A percentile compares a stretch with the other conserved stretches of the same genome.
Evolutionary conservation across 2,888 invertebrate species (phyloP).

Genomic region (Pollenia amentaria): DNA sequence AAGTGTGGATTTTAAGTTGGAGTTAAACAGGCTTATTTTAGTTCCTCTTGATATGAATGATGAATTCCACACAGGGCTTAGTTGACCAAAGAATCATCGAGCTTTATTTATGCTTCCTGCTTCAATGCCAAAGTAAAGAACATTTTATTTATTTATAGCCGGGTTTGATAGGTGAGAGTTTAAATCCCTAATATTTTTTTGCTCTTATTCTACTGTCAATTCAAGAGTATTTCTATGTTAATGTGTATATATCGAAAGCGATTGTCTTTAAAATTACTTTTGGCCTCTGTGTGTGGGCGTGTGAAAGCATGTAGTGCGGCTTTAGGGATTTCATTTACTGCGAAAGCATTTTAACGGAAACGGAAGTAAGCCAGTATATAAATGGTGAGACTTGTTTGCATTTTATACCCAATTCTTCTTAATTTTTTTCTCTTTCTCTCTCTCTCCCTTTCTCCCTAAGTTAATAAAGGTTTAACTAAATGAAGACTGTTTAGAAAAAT

Average conservation of each 20-base stretch:
- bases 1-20: too few species aligned
- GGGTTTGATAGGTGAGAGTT: too few species aligned
- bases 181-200: background rate
- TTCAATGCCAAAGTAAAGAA: too few species aligned
- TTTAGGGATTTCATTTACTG: slow-evolving; percentile 17
- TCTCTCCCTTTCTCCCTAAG: background rate
- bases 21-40: too few species aligned
- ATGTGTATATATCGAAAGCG: background rate
- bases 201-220: background rate
- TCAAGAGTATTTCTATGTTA: too few species aligned
- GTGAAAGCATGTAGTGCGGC: background rate
- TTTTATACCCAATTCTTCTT: slow-evolving; percentile 8
- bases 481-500: slow-evolving; percentile 31
- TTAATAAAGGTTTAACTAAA: slow-evolving; percentile 34
- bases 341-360: slow-evolving; percentile 22
- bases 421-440: background rate
- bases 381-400: slow-evolving; percentile 19
- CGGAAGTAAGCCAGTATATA: slow-evolving; percentile 29
- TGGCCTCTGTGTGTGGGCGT: background rate
- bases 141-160: too few species aligned
- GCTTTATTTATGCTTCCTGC: too few species aligned
- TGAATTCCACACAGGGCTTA: too few species aligned
- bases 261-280: slow-evolving; percentile 52
- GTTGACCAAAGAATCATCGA: too few species aligned
- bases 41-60: too few species aligned